A percentile compares a stretch with the other conserved stretches of the same genome.
phyloP scores from a whole-genome alignment of 2,113 vertebrate species.

The Lathamus discolor region DNA sequence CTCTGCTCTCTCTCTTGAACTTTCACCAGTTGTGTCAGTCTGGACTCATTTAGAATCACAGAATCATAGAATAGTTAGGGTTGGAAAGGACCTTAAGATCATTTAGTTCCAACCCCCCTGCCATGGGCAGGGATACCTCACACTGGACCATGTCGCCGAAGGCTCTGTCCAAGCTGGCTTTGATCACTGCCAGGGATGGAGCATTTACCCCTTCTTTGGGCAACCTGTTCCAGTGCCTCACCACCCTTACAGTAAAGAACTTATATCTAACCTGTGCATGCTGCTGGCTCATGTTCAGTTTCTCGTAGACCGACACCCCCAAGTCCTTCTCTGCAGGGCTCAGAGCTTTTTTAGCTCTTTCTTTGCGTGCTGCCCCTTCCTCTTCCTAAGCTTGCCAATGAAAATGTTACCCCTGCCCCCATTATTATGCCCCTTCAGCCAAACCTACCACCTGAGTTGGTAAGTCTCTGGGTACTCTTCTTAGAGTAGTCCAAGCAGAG shows the following conservation, averaged over 20 bases:
- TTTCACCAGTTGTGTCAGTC: accelerated
- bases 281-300: background rate
- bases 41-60: background rate
- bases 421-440: background rate
- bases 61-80: background rate
- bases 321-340: background rate
- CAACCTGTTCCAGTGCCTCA: background rate
- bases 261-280: background rate
- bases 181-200: background rate
- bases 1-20: background rate
- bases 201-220: background rate
- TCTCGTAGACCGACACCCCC: background rate
- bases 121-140: background rate
- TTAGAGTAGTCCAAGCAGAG: background rate
- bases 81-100: background rate
- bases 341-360: background rate
- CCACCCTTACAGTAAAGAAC: background rate
- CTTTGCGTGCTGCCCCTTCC: background rate
- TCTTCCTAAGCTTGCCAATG: background rate
- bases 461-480: background rate
- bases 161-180: background rate
- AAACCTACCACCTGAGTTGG: background rate
- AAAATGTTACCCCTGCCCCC: background rate
- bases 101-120: background rate
- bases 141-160: background rate